These are phyloP conservation scores for Euphydryas editha DNA, from an alignment of 2,888 invertebrate species.

Conservation along the genomic window DNA sequence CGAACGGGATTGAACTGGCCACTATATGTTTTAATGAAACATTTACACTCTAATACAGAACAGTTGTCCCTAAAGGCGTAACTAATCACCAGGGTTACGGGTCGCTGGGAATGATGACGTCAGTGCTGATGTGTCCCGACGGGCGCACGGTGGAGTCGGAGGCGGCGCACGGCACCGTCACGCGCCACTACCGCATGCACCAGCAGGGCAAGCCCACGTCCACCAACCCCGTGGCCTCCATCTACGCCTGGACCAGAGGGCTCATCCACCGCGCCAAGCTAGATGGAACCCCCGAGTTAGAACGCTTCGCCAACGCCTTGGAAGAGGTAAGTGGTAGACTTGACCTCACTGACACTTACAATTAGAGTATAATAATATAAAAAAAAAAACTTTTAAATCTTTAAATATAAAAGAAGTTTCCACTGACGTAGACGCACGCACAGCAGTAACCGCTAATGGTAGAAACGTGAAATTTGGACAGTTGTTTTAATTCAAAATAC, in stretches of 20 bases:
- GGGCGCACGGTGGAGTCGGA: conserved; percentile 94
- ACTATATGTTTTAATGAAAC: no score
- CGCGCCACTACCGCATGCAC: conserved; percentile 93
- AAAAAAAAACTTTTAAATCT: no score
- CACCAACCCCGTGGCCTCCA: conserved; percentile 95
- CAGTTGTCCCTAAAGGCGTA: no score
- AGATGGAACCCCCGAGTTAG: conserved; percentile 89
- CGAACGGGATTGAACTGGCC: no score
- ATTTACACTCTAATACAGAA: no score
- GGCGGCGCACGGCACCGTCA: conserved; percentile 96
- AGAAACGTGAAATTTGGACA: no score
- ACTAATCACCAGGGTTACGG: conserved; percentile 85
- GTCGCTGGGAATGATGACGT: conserved; percentile 95
- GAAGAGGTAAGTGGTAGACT: conserved; percentile 82
- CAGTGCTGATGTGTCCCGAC: conserved; percentile 94
- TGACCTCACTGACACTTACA: no score
- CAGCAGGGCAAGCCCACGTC: conserved; percentile 94
- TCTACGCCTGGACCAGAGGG: conserved; percentile 96
- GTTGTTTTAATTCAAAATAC: no score
- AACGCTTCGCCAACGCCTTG: conserved; percentile 87
- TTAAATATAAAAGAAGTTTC: no score
- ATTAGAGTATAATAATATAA: no score
- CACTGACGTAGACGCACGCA: no score
- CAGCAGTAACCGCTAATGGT: no score
- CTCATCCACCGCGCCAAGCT: conserved; percentile 92